Base-by-base conservation (phyloP, 2,888 invertebrate genomes). In the Agriopis leucophaearia region DNA sequence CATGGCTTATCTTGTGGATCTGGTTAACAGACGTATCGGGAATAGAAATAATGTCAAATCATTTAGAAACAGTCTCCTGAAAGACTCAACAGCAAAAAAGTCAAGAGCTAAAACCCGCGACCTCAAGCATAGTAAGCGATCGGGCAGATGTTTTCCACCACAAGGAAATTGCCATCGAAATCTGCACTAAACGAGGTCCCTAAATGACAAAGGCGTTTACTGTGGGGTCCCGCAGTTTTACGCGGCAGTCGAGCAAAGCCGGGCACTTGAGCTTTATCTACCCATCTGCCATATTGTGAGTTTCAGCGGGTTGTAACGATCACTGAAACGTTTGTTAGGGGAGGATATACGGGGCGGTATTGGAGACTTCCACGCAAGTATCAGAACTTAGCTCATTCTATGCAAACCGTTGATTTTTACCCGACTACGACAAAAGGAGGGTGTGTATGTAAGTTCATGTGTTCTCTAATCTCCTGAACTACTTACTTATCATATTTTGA, bases 211-310 rank as follows among this genome's bases (percentile, higher is more conserved):
- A 73, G 72, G 74, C 74, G 75, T 74, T 72, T 72, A 74, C 69
- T 44, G 55, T 54, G 52, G 64, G 75, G 73, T 73, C 73, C 72
- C 76, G 76, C 80, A 75, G 78, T 83, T 86, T 86, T 86, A 87
- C 84, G 82, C 75, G 72, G 77, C 69, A 66, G 78, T 81, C 81
- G 82, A 85, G 87, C 87, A 56, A 90, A 89, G 83, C 85, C 78
- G 81, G 87, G 38, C 86, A 88, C 86, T 90, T 87, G 79, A 81
- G 77, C 81, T 90, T 91, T 91, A 91, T 91, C 91, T 89, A 83
- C 86, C 88, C 89, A 90, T 92, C 91, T 69, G 83, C 85, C 91
- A 88, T 91, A 90, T 91, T 92, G 91, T 90, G 89, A 85, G 89
- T 88, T 91, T 91, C 86, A 85, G 86, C 82, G 84, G 72, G 85